Conservation (phyloP, 2,113 vertebrate species). For the Oriolus oriolus region DNA sequence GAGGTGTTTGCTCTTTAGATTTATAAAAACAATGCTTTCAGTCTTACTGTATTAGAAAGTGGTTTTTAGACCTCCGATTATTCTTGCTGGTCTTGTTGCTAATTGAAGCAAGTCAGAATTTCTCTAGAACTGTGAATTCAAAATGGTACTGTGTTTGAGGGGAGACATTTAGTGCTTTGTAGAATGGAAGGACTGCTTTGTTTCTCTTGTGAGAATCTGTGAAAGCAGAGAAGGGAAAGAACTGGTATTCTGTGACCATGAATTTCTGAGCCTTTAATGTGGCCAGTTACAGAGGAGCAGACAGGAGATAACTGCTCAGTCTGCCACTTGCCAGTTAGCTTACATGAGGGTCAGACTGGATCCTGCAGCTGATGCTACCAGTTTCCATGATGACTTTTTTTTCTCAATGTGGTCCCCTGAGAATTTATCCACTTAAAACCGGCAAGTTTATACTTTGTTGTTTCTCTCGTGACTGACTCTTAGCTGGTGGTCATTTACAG, state of each 20-base stretch:
- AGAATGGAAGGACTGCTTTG: neutral
- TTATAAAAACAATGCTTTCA: neutral
- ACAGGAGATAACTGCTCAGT: neutral
- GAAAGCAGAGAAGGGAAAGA: neutral
- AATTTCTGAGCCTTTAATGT: neutral
- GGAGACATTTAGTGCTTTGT: neutral
- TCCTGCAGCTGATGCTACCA: neutral
- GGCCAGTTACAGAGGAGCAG: neutral
- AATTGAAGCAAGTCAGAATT: neutral
- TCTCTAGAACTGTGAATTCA: neutral
- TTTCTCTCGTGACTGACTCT: constrained; percentile 69
- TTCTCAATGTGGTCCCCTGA: neutral
- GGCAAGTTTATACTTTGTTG: neutral
- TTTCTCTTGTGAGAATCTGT: neutral
- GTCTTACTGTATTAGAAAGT: neutral
- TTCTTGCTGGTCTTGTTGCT: neutral
- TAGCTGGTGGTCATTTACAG: constrained; percentile 88
- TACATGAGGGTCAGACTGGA: neutral
- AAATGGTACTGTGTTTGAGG: neutral
- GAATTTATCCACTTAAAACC: neutral
- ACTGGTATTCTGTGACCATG: neutral
- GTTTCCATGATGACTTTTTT: neutral
- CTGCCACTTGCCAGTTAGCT: neutral
- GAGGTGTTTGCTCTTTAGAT: neutral
- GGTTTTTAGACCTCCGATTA: neutral